Conservation (phyloP, 1,140 invertebrate genomes). For the Drosophila prosaltans region DNA sequence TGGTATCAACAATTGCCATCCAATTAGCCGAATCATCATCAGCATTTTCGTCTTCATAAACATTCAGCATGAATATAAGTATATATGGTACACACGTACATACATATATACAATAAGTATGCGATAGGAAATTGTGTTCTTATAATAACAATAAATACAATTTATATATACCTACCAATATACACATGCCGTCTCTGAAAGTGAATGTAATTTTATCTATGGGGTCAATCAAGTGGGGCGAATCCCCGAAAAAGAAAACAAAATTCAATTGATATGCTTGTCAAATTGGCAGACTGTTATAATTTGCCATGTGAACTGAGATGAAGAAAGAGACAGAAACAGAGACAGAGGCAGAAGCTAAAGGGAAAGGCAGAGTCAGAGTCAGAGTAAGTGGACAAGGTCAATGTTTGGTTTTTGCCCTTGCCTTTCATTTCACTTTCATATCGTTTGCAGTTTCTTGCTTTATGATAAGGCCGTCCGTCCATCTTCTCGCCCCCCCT, state of each 20-base stretch:
- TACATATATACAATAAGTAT: too few relatives aligned
- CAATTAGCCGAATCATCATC: conserved; percentile 58
- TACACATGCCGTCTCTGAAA: conserved; percentile 22
- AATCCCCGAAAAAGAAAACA: conserved; percentile 27
- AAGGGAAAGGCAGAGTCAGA: not conserved
- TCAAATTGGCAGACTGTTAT: conserved; percentile 70
- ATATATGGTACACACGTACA: not conserved
- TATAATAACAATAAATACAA: conserved; percentile 68
- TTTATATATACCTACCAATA: conserved; percentile 37
- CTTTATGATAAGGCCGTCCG: not conserved
- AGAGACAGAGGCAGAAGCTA: not conserved
- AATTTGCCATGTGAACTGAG: conserved; percentile 55
- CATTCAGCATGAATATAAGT: conserved; percentile 41
- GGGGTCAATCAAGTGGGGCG: conserved; percentile 52
- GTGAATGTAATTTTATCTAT: conserved; percentile 31
- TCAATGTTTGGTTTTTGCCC: conserved; percentile 41
- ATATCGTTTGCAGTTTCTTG: conserved; percentile 38
- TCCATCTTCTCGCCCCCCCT: too few relatives aligned
- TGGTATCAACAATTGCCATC: conserved; percentile 22
- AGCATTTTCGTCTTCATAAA: conserved; percentile 48
- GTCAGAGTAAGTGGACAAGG: conserved; percentile 9
- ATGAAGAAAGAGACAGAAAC: conserved; percentile 24
- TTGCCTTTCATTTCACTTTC: conserved; percentile 27
- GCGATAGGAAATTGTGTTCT: conserved; percentile 31
- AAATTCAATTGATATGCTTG: conserved; percentile 71